Conservation (phyloP, 2,888 invertebrate genomes). For the Plagodis dolabraria region DNA sequence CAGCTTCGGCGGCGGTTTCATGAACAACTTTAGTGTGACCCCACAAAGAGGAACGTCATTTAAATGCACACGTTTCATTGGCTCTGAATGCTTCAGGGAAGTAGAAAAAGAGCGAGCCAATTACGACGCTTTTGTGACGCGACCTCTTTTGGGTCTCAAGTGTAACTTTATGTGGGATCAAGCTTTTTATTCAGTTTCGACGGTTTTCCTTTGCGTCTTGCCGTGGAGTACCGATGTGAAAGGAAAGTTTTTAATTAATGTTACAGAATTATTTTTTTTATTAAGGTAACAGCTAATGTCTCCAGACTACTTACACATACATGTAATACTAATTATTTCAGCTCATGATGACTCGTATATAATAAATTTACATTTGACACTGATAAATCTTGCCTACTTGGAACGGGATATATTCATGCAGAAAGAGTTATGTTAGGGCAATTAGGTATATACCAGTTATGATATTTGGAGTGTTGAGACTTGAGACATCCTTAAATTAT, state of each 20-base stretch:
- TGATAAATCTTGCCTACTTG: no score
- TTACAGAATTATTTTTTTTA: neutral
- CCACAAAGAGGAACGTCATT: constrained; percentile 84
- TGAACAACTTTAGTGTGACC: constrained; percentile 81
- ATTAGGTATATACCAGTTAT: no score
- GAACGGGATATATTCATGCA: no score
- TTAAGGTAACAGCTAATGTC: neutral
- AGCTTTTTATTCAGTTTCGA: constrained; percentile 68
- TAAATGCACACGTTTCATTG: constrained; percentile 86
- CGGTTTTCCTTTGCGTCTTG: constrained; percentile 38
- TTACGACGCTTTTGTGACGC: constrained; percentile 82
- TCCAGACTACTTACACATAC: no score
- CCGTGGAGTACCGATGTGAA: constrained; percentile 27
- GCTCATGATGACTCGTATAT: no score
- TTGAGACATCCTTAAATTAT: no score
- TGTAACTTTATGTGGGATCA: constrained; percentile 77
- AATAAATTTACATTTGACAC: no score
- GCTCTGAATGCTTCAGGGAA: constrained; percentile 84
- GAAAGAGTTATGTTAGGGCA: no score
- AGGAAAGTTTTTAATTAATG: constrained; percentile 32
- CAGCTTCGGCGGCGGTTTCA: constrained; percentile 71
- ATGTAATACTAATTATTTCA: no score
- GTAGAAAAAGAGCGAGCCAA: constrained; percentile 84
- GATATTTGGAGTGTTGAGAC: no score
- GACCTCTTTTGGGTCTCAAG: constrained; percentile 79